Conservation (phyloP, 2,797 vertebrate genomes). For the Girardinus metallicus region DNA sequence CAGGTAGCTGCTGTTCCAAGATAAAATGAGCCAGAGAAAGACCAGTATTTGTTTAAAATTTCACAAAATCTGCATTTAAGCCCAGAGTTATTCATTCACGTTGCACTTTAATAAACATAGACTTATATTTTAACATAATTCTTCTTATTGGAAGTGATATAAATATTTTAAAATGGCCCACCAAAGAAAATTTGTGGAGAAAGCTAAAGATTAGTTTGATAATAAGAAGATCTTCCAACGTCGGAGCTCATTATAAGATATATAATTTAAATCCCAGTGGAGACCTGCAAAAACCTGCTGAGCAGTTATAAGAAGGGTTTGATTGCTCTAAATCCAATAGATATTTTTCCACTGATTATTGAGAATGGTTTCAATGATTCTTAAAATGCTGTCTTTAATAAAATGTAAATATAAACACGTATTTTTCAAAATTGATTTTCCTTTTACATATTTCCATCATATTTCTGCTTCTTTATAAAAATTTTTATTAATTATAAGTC, state of each 20-base stretch:
- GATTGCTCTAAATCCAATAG: background rate
- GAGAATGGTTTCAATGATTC: background rate
- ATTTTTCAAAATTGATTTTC: background rate
- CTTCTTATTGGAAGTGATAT: background rate
- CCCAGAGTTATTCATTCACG: background rate
- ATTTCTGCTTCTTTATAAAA: background rate
- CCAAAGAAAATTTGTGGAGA: background rate
- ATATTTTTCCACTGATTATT: background rate
- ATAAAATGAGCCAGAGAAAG: conserved; percentile 1
- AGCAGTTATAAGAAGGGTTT: background rate
- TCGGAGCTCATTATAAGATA: background rate
- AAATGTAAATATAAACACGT: background rate
- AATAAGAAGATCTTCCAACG: background rate
- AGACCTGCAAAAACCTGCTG: background rate
- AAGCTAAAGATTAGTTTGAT: background rate
- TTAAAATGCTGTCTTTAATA: background rate
- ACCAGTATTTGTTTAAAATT: background rate
- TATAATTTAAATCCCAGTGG: background rate
- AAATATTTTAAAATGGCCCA: background rate
- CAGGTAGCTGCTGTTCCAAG: conserved; percentile 13
- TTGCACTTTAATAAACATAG: background rate
- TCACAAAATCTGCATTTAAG: background rate
- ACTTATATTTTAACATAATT: background rate
- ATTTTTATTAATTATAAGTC: background rate
- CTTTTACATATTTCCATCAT: background rate